Evolutionary conservation across 2,888 invertebrate species (phyloP).

Genomic region (Aricia artaxerxes): DNA sequence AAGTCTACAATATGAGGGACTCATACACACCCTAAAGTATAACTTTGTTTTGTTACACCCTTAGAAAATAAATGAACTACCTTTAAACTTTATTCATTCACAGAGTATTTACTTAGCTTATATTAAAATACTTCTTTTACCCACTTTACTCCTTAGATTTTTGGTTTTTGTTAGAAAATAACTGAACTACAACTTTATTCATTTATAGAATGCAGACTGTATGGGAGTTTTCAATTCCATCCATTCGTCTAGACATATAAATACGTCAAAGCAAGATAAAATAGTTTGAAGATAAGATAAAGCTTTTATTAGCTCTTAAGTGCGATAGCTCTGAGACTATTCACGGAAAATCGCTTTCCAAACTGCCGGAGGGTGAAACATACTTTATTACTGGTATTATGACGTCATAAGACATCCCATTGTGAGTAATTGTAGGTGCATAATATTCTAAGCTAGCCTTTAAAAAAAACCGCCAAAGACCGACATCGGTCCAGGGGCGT

Average conservation of each 20-base stretch:
- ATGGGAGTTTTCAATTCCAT: slow-evolving; percentile 6
- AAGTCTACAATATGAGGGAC: no score
- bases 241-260: slow-evolving; percentile 9
- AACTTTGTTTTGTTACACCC: no score
- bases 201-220: not conserved
- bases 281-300: not conserved
- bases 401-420: not conserved
- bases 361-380: not conserved
- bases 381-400: not conserved
- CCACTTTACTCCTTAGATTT: no score
- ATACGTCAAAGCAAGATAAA: slow-evolving; percentile 16
- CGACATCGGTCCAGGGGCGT: no score
- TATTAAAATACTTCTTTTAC: no score
- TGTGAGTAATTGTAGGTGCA: not conserved
- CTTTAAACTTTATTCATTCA: no score
- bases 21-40: no score
- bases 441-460: no score
- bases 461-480: no score
- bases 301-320: slow-evolving; percentile 14
- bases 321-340: slow-evolving; percentile 6
- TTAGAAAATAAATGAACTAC: no score
- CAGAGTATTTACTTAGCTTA: no score
- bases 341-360: slow-evolving; percentile 2
- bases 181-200: not conserved
- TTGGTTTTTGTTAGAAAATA: not conserved